Conservation (phyloP, 2,797 vertebrate species). For the Otolemur crassicaudatus region DNA sequence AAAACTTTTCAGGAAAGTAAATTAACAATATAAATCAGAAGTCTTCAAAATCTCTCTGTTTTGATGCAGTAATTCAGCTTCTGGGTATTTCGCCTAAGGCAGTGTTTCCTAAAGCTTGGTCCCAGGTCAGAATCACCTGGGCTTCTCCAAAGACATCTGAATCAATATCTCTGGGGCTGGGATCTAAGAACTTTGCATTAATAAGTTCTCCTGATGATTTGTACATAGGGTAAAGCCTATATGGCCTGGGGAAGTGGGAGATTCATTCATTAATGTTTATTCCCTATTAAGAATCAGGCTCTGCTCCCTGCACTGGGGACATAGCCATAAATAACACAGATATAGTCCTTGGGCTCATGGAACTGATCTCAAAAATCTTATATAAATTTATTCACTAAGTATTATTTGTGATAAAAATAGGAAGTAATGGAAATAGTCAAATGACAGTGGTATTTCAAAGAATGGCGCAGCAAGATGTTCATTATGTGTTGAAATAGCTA, state of each 20-base stretch:
- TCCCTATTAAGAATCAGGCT: not conserved
- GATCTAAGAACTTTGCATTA: slow-evolving; percentile 12
- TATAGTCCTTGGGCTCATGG: not conserved
- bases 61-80: not conserved
- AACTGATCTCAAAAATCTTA: not conserved
- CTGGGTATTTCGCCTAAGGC: not conserved
- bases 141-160: not conserved
- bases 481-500: not conserved
- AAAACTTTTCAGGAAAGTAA: slow-evolving; percentile 28
- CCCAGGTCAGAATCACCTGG: not conserved
- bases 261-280: not conserved
- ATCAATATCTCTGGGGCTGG: not conserved
- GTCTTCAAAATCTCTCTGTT: slow-evolving; percentile 1
- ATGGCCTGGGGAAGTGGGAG: not conserved
- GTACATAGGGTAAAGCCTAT: not conserved
- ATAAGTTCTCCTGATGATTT: slow-evolving; percentile 22
- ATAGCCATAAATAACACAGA: not conserved
- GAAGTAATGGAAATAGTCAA: not conserved
- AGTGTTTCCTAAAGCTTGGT: slow-evolving; percentile 16
- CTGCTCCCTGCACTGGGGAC: not conserved
- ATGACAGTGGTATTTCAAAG: not conserved
- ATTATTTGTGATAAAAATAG: slow-evolving; percentile 15
- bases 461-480: not conserved
- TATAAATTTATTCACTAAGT: not conserved
- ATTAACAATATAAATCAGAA: slow-evolving; percentile 50